These are phyloP conservation scores for Heterohyrax brucei DNA, from an alignment of 2,797 vertebrate species.

Conservation along the genomic window DNA sequence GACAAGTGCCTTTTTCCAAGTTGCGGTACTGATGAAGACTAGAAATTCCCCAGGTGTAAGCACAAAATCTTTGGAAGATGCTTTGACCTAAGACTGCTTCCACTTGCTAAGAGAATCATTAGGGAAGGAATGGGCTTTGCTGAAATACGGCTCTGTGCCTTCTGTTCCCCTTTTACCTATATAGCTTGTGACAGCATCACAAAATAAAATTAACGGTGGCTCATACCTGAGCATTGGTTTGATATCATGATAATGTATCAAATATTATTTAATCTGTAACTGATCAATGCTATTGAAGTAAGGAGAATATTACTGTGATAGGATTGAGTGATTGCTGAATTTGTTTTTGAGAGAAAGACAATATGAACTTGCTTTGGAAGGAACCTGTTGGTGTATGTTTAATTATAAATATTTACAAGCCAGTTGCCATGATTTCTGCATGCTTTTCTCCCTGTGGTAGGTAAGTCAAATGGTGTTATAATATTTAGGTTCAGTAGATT, in stretches of 20 bases:
- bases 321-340: not conserved
- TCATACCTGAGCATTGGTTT: not conserved
- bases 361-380: slow-evolving; percentile 23
- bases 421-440: not conserved
- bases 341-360: not conserved
- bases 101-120: not conserved
- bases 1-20: not conserved
- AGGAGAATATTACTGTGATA: not conserved
- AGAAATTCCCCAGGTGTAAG: not conserved
- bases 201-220: not conserved
- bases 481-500: not conserved
- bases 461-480: not conserved
- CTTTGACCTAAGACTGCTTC: not conserved
- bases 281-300: not conserved
- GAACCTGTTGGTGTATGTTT: not conserved
- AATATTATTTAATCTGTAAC: not conserved
- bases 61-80: not conserved
- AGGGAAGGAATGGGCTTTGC: not conserved
- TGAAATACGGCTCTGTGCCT: not conserved
- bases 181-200: not conserved
- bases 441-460: not conserved
- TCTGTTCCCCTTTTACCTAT: not conserved
- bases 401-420: not conserved
- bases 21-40: not conserved
- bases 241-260: not conserved